Conservation (phyloP, 2,888 invertebrate species). For the Thymelicus lineola region DNA sequence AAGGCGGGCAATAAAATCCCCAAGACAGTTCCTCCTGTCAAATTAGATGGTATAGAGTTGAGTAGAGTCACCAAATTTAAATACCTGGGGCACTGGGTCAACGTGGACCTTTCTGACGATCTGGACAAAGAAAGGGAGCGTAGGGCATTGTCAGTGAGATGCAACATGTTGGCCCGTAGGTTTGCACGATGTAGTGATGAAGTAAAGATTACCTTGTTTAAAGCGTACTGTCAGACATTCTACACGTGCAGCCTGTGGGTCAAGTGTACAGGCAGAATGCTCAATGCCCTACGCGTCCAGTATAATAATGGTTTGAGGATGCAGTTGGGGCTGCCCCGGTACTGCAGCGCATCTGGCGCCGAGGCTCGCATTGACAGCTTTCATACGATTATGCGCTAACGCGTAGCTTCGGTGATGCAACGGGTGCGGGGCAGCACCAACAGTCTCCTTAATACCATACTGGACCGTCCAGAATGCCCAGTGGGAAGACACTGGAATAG, state of each 20-base stretch:
- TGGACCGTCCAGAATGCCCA: not conserved
- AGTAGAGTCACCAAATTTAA: constrained; percentile 21
- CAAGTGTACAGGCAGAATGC: constrained; percentile 7
- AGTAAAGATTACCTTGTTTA: not conserved
- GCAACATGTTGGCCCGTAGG: constrained; percentile 10
- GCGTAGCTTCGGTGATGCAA: not conserved
- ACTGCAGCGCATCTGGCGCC: not conserved
- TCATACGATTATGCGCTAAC: not conserved
- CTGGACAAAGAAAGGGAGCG: constrained; percentile 21
- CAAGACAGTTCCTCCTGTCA: constrained; percentile 3
- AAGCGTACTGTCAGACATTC: not conserved
- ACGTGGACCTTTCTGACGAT: constrained; percentile 11
- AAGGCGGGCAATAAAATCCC: constrained; percentile 3
- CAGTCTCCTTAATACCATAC: constrained; percentile 2
- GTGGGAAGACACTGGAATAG: not conserved
- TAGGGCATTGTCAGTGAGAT: constrained; percentile 20
- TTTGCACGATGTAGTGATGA: not conserved
- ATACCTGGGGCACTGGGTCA: constrained; percentile 32
- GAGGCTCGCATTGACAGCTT: constrained; percentile 9
- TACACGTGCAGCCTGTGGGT: constrained; percentile 6
- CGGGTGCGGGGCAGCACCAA: constrained; percentile 1
- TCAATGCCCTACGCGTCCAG: constrained; percentile 9
- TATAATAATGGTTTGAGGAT: constrained; percentile 10
- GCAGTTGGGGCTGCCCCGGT: not conserved
- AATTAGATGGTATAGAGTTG: not conserved